A percentile compares a stretch with the other conserved stretches of the same genome.
These are phyloP conservation scores for Ellobius talpinus DNA, from an alignment of 2,113 vertebrate species.

Conservation along the genomic window DNA sequence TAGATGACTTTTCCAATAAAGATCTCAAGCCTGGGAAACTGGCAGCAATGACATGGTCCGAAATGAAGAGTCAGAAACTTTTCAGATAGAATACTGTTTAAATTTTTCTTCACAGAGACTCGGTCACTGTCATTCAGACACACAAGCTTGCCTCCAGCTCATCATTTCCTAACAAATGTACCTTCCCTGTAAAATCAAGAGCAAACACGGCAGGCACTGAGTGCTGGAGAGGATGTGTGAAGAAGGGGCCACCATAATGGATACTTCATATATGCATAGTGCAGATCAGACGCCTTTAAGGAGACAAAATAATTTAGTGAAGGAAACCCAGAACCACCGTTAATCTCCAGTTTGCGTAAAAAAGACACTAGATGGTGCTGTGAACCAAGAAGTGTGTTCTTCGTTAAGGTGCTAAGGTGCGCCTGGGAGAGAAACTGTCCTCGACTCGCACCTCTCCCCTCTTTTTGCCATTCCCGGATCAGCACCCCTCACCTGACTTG, in stretches of 20 bases:
- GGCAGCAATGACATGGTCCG: neutral
- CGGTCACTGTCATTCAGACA: neutral
- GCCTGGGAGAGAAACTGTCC: no score
- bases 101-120: neutral
- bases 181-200: neutral
- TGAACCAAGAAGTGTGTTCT: neutral
- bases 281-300: neutral
- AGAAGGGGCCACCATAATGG: neutral
- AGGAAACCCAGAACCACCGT: neutral
- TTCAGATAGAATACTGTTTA: accelerated
- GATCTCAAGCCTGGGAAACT: no score
- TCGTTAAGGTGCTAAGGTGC: neutral
- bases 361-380: slow-evolving; percentile 56
- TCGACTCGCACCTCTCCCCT: accelerated
- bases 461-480: neutral
- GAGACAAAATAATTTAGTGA: neutral
- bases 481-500: neutral
- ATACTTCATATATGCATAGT: accelerated
- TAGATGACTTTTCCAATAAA: neutral
- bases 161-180: neutral
- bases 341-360: neutral
- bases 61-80: neutral
- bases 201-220: no score
- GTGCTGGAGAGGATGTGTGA: neutral
- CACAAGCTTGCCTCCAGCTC: neutral